phyloP scores from a whole-genome alignment of 2,888 invertebrate genomes.

The Strigamia crassipes region DNA sequence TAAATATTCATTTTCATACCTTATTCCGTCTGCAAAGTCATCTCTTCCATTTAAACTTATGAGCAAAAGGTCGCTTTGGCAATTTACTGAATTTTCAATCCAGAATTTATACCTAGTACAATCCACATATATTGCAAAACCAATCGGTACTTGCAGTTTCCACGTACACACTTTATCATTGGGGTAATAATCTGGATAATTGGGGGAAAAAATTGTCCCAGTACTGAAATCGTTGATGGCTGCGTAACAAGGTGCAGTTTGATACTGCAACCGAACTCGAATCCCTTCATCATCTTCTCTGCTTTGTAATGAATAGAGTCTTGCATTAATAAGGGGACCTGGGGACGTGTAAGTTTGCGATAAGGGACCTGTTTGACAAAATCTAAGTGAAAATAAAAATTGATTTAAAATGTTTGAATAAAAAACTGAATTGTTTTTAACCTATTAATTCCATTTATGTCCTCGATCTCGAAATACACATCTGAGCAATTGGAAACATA shows the following conservation, averaged over 20 bases:
- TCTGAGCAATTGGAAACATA: background rate
- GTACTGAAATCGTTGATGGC: background rate
- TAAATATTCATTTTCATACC: background rate
- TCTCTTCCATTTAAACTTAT: conserved; percentile 39
- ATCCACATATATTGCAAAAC: background rate
- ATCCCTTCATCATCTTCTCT: conserved; percentile 29
- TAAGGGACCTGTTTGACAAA: background rate
- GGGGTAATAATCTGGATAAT: conserved; percentile 39
- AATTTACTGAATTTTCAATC: conserved; percentile 43
- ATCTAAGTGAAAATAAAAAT: background rate
- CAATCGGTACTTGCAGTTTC: conserved; percentile 23
- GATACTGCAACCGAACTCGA: conserved; percentile 15
- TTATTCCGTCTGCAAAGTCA: conserved; percentile 23
- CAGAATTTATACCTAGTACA: conserved; percentile 39
- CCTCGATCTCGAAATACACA: conserved; percentile 29
- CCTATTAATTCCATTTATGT: conserved; percentile 13
- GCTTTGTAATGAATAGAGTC: background rate
- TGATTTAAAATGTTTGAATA: background rate
- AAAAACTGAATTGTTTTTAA: background rate
- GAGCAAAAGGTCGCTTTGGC: conserved; percentile 33
- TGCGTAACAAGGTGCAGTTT: conserved; percentile 12
- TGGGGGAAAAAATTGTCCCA: conserved; percentile 19
- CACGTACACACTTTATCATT: conserved; percentile 29
- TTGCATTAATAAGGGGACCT: conserved; percentile 8
- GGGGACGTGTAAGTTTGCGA: background rate